These are phyloP conservation scores for Diarsia brunnea DNA, from an alignment of 2,888 invertebrate species.

Conservation along the genomic window DNA sequence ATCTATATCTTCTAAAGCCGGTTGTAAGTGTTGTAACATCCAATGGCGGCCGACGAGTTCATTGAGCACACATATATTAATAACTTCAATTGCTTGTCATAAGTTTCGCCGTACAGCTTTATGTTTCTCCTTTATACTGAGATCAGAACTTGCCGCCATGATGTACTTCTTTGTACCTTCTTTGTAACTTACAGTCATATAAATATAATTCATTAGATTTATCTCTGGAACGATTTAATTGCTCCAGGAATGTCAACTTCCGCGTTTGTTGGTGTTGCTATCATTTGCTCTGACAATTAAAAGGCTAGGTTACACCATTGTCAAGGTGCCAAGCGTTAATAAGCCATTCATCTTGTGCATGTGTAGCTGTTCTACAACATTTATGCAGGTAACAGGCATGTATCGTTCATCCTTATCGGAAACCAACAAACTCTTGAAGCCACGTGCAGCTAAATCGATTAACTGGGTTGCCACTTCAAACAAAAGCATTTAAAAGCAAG, in stretches of 20 bases:
- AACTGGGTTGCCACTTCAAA: slow-evolving; percentile 61
- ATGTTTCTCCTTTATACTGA: slow-evolving; percentile 55
- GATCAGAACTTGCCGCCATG: slow-evolving; percentile 23
- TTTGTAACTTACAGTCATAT: slow-evolving; percentile 31
- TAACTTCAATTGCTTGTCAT: slow-evolving; percentile 60
- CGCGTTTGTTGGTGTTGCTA: slow-evolving; percentile 53
- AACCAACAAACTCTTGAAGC: slow-evolving; percentile 58
- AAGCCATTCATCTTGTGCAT: slow-evolving; percentile 41
- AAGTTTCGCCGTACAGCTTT: slow-evolving; percentile 51
- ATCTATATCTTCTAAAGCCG: background rate
- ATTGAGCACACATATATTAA: slow-evolving; percentile 51
- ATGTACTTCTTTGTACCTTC: slow-evolving; percentile 29
- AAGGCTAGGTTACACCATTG: slow-evolving; percentile 53
- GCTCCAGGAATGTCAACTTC: slow-evolving; percentile 61
- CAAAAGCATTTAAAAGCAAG: slow-evolving; percentile 57
- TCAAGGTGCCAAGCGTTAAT: slow-evolving; percentile 50
- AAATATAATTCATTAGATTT: slow-evolving; percentile 49
- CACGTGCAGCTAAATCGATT: slow-evolving; percentile 65
- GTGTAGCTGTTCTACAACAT: slow-evolving; percentile 17
- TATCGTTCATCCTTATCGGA: slow-evolving; percentile 55
- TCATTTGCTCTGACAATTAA: slow-evolving; percentile 52
- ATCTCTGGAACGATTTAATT: slow-evolving; percentile 58
- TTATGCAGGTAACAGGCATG: background rate
- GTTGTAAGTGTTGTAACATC: slow-evolving; percentile 21
- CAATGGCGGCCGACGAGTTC: slow-evolving; percentile 40